Base-by-base conservation (phyloP, 2,797 vertebrate species). In the Babyrousa celebensis region DNA sequence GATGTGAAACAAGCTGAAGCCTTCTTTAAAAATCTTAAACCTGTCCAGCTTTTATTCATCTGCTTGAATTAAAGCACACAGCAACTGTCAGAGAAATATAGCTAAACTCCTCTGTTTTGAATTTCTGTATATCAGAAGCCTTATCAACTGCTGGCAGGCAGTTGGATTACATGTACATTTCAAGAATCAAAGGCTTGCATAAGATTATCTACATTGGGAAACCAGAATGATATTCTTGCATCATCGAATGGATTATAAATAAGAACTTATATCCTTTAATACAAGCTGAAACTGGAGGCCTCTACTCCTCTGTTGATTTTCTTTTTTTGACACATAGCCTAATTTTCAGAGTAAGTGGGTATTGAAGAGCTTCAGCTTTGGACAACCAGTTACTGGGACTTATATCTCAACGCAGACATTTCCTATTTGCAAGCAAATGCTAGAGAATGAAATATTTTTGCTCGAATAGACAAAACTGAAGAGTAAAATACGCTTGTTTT, bases 151-250 rank as follows among this genome's bases (percentile, higher is more conserved):
- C 96, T 97, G 95, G 98, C 98, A 98, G 97, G 83, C 98, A 97
- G 90, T 89, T 95, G 98, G 98, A 98, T 98, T 98, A 98, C 97
- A 98, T 98, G 98, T 98, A 98, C 98, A 98, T 98, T 95, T 98
- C 95, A 97, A 79, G 85, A 98, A 97, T 98, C 97, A 98, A 98
- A 98, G 96, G 89, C 94, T 96, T 0, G 32, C 96, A 96, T 96
- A 95, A 97, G 97, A 98, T 97, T 97, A 96, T 83, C 94, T 97
- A 94, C 68, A 79, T 96, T 95, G 94, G 91, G 83, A 96, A 91
- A 97, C 95, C 84, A 97, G 96, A 97, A 96, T 62, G 14, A 95
- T 95, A 97, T 96, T 96, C 93, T 96, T 98, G 86, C 94, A 92
- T 96, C 67, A 92, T 97, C 65, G 68, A 97, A 96, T 97, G 97